A percentile compares a stretch with the other conserved stretches of the same genome.
Evolutionary conservation across 2,113 vertebrate genomes (phyloP).

Genomic region (Miniopterus natalensis): DNA sequence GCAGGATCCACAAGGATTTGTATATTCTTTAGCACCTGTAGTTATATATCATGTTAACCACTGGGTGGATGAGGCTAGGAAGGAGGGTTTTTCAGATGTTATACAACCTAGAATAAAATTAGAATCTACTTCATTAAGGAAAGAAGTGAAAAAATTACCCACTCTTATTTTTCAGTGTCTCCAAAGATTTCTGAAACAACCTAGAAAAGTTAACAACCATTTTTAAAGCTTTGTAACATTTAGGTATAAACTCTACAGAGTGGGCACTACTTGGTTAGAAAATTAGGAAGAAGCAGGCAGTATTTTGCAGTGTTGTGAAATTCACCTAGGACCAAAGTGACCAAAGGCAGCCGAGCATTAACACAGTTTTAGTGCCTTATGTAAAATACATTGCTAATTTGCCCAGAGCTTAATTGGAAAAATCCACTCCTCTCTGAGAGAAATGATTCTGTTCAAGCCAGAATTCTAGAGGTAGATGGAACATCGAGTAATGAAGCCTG

Average conservation of each 20-base stretch:
- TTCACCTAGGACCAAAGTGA: neutral
- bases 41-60: neutral
- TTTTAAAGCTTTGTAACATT: conserved; percentile 8
- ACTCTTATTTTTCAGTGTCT: neutral
- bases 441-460: neutral
- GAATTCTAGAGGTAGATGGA: neutral
- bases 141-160: neutral
- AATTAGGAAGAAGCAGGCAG: neutral
- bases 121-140: conserved; percentile 36
- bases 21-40: neutral
- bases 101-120: neutral
- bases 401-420: conserved; percentile 49
- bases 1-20: neutral
- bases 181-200: conserved; percentile 17
- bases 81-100: neutral
- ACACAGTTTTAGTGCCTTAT: neutral
- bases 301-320: neutral
- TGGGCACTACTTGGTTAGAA: neutral
- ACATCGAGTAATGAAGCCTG: neutral
- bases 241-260: neutral
- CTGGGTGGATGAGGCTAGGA: neutral
- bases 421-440: neutral
- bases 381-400: conserved; percentile 37
- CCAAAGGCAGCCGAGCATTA: neutral
- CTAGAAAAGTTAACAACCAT: neutral